Base-by-base conservation (phyloP, 2,888 invertebrate species). In the Myopa tessellatipennis region DNA sequence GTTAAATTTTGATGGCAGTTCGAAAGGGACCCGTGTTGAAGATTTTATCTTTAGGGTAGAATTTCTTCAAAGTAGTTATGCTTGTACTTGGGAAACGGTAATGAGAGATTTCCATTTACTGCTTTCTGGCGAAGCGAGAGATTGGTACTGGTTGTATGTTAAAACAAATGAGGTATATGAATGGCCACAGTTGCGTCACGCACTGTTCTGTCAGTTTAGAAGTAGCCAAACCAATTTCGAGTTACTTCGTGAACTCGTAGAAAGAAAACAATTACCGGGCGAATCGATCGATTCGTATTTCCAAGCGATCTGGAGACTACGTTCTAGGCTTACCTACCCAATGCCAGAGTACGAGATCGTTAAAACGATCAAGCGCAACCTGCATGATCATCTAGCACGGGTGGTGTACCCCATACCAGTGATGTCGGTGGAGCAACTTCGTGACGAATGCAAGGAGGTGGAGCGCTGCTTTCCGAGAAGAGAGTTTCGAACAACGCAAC, bases 81-180 rank as follows among this genome's bases (percentile, higher is more conserved):
- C 10, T 0, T 34, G 36, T 16, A 10, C 67, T n/a, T 67, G 67
- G 67, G 12, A 4, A 6, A 18, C 12, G 7, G 67, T 67, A 7
- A n/a, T 67, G 36, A 12, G 67, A 4, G 36, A 67, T 3, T 67
- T 67, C 18, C 67, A 67, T 10, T 40, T 67, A 18, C 38, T 67
- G 5, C 16, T 38, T 12, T 14, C 16, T 1, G 67, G 67, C 36
- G 16, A 67, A 36, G 67, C 67, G n/a, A 34, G 67, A 36, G 67
- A 67, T 38, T 67, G 67, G 67, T 67, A 67, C 40, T 38, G 67
- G 67, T 40, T 67, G 38, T 61, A n/a, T 3, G 4, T 61, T n/a
- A 61, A 61, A 18, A 61, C 61, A 5, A 61, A 61, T 26, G 7
- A 61, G 7, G 61, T 61, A 7, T 18, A n/a, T 8, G 26, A 61